Percentiles rank a stretch among this genome's conserved stretches.
phyloP scores from a whole-genome alignment of 2,113 vertebrate genomes.

The Zapornia atra region DNA sequence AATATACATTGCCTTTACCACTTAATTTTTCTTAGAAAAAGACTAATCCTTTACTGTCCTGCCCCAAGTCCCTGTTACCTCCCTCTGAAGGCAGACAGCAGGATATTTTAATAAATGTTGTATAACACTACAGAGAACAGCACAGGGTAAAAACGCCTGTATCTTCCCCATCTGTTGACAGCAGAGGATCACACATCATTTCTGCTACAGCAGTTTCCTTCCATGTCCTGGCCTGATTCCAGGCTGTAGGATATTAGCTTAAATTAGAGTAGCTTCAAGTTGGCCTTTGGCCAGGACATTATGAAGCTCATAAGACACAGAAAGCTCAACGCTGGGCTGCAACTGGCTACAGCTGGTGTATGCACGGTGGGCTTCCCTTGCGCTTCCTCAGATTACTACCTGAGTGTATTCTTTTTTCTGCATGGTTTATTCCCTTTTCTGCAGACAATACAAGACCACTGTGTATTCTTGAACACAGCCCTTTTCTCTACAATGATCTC shows the following conservation, averaged over 20 bases:
- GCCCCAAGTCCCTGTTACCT: neutral
- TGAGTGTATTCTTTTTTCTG: neutral
- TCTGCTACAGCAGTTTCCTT: neutral
- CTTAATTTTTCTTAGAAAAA: neutral
- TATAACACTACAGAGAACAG: neutral
- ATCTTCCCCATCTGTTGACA: neutral
- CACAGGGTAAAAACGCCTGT: neutral
- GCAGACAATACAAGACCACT: neutral
- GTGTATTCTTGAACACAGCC: neutral
- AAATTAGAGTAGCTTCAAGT: neutral
- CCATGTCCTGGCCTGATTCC: neutral
- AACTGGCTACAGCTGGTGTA: neutral
- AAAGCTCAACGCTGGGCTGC: neutral
- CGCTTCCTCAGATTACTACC: neutral
- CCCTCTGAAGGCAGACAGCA: neutral
- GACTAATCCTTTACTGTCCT: neutral
- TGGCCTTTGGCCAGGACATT: neutral
- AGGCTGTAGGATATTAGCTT: neutral
- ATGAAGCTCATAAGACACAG: neutral
- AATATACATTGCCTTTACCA: neutral
- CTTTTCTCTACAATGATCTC: neutral
- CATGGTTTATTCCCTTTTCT: neutral
- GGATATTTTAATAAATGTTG: neutral
- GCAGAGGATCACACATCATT: neutral
- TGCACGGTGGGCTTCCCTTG: neutral